Evolutionary conservation across 2,888 invertebrate genomes (phyloP).

Genomic region (Apamea epomidion): DNA sequence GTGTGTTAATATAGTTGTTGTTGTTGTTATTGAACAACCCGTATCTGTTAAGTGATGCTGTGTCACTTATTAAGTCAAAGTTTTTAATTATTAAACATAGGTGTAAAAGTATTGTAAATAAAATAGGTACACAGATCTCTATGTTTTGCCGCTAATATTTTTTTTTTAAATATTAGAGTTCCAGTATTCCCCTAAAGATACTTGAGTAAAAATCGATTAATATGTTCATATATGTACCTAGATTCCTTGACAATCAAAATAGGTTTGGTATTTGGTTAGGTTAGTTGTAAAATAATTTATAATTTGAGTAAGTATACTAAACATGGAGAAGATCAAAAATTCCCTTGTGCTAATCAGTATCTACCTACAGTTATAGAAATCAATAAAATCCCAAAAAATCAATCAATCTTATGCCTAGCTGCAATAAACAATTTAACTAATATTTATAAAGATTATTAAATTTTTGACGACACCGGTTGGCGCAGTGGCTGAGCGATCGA

Average conservation of each 20-base stretch:
- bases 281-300: background rate
- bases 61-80: background rate
- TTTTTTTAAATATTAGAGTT: background rate
- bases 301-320: background rate
- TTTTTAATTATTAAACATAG: background rate
- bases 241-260: background rate
- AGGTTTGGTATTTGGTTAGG: background rate
- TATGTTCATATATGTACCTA: background rate
- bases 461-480: no score
- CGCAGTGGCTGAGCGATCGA: no score
- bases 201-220: background rate
- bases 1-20: no score
- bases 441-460: no score
- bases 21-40: no score
- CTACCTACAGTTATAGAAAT: background rate
- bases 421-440: background rate
- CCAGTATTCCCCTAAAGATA: background rate
- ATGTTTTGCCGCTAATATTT: background rate
- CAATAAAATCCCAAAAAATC: background rate
- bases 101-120: background rate
- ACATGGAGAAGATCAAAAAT: background rate
- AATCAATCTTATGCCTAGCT: background rate
- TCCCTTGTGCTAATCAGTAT: background rate
- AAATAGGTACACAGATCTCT: background rate
- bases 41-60: no score